These are phyloP conservation scores for Leuciscus waleckii DNA, from an alignment of 2,797 vertebrate genomes.

Conservation along the genomic window DNA sequence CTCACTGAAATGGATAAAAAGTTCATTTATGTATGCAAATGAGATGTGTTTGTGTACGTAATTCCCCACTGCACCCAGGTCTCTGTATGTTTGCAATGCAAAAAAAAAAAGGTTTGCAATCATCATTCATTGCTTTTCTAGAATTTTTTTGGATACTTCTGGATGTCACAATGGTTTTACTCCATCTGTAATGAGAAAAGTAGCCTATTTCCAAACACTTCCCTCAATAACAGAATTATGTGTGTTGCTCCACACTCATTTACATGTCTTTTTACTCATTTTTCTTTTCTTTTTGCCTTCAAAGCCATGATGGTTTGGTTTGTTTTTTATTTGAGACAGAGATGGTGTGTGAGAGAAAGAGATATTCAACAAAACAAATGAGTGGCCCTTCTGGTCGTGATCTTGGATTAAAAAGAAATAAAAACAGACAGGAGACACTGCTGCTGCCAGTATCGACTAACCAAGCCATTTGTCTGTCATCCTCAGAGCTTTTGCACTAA, in stretches of 20 bases:
- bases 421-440: constrained; percentile 38
- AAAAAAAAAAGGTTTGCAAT: not conserved
- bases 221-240: not conserved
- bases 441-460: constrained; percentile 40
- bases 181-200: not conserved
- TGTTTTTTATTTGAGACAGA: constrained; percentile 7
- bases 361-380: constrained; percentile 38
- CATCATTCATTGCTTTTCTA: not conserved
- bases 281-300: not conserved
- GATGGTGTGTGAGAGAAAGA: not conserved
- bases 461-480: constrained; percentile 37
- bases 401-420: constrained; percentile 35
- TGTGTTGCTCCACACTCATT: not conserved
- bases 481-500: constrained; percentile 42
- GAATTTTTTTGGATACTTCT: not conserved
- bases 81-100: not conserved
- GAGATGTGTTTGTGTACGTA: constrained; percentile 11
- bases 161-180: constrained; percentile 3
- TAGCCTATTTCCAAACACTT: not conserved
- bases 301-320: not conserved
- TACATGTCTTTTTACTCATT: not conserved
- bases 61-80: constrained; percentile 1
- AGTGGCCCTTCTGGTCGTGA: constrained; percentile 22
- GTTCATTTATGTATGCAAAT: constrained; percentile 39
- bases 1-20: constrained; percentile 37